These are phyloP conservation scores for Zonitis immaculata DNA, from an alignment of 2,888 invertebrate genomes.

Conservation along the genomic window DNA sequence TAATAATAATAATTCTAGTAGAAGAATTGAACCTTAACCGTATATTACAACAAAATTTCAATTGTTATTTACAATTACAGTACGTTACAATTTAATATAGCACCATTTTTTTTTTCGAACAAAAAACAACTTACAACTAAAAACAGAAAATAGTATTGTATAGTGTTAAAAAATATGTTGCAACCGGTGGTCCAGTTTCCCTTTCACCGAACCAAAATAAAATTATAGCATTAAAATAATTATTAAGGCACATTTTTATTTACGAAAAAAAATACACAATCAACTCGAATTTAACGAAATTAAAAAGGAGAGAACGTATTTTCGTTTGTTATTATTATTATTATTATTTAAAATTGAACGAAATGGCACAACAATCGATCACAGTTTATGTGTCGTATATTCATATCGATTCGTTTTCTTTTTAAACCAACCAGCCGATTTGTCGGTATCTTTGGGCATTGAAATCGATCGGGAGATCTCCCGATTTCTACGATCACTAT, in stretches of 20 bases:
- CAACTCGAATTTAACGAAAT: constrained; percentile 41
- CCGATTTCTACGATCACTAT: constrained; percentile 39
- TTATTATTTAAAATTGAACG: constrained; percentile 1
- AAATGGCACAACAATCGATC: constrained; percentile 37
- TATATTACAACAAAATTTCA: constrained; percentile 27
- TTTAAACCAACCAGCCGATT: constrained; percentile 71
- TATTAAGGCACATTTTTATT: constrained; percentile 25
- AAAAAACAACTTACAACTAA: constrained; percentile 14
- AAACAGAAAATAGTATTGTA: constrained; percentile 2
- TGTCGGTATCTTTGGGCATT: constrained; percentile 67
- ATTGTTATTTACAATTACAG: constrained; percentile 36
- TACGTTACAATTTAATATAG: constrained; percentile 33
- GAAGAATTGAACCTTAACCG: constrained; percentile 25
- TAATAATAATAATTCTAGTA: constrained; percentile 15
- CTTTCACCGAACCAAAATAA: constrained; percentile 44
- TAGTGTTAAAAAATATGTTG: constrained; percentile 10
- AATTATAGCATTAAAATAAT: constrained; percentile 24
- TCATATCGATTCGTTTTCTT: constrained; percentile 49
- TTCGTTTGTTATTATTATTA: neutral
- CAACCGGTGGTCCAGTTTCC: constrained; percentile 35
- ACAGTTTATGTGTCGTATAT: too few species aligned
- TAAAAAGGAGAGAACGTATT: constrained; percentile 42
- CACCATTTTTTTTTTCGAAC: constrained; percentile 34
- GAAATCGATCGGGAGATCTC: constrained; percentile 63
- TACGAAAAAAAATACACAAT: constrained; percentile 24